A percentile compares a stretch with the other conserved stretches of the same genome.
These are phyloP conservation scores for Scomber japonicus DNA, from an alignment of 2,113 vertebrate genomes.

Conservation along the genomic window DNA sequence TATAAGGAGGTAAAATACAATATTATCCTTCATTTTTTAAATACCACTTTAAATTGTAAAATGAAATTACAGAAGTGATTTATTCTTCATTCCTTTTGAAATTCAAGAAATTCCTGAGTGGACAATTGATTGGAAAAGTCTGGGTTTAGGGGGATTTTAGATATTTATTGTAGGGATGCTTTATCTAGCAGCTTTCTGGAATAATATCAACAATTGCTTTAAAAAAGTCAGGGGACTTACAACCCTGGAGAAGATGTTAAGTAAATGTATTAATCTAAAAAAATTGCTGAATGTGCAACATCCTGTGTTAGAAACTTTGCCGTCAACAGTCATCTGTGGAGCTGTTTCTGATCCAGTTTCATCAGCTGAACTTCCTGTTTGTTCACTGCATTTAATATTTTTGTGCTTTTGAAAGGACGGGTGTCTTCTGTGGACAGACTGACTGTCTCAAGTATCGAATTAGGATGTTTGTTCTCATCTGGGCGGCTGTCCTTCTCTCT, in stretches of 20 bases:
- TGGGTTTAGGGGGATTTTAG: too few relatives aligned
- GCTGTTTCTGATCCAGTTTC: neutral
- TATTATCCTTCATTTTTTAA: neutral
- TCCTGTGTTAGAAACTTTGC: constrained; percentile 9
- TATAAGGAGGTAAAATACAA: constrained; percentile 20
- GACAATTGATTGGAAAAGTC: too few relatives aligned
- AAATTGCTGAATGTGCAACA: constrained; percentile 4
- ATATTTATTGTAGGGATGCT: too few relatives aligned
- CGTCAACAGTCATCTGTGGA: neutral
- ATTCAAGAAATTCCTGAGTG: too few relatives aligned
- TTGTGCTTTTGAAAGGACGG: neutral
- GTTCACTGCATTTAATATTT: neutral
- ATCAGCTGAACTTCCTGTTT: neutral
- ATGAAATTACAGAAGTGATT: neutral
- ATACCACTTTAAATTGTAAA: neutral
- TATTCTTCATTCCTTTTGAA: too few relatives aligned
- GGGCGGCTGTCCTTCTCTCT: constrained; percentile 25
- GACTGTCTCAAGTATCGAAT: neutral
- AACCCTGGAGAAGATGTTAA: too few relatives aligned
- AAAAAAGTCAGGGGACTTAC: too few relatives aligned
- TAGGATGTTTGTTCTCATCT: constrained; percentile 61
- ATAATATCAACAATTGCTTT: too few relatives aligned
- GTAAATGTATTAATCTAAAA: neutral
- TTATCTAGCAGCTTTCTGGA: too few relatives aligned
- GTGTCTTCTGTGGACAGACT: neutral